Base-by-base conservation (phyloP, 1,140 invertebrate species). In the Goniozus legneri region DNA sequence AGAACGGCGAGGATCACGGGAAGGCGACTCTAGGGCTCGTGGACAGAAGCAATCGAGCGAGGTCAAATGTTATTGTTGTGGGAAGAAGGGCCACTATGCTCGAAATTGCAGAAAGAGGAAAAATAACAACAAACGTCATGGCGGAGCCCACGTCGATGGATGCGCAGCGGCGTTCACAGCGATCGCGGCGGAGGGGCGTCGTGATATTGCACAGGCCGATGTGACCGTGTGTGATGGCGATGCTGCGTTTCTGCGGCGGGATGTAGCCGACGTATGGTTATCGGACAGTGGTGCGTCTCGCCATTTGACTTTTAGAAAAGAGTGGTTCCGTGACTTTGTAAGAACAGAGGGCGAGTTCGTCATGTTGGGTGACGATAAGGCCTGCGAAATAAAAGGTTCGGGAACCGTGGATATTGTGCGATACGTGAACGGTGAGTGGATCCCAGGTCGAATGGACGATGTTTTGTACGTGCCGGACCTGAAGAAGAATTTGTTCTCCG, bases 401-500 rank as follows among this genome's bases (percentile, higher is more conserved):
- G 47, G 58, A 18, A 49, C 39, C 2, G 44, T 59, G n/a, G 13
- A 21, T 1, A 55, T 62, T 8, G 42, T 52, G 22, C 20, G n/a
- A 8, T 20, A 43, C 2, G 36, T 56, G 7, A 36, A 51, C 13
- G 41, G 39, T 15, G 10, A 34, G 31, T 62, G 55, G 52, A 12
- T 19, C 1, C 33, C 44, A 14, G 39, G 36, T 0, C 42, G 43
- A 18, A 13, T 52, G 0, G 43, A 54, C 21, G 43, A 59, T 47
- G 60, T 65, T 13, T 30, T 58, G 8, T 59, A 50, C 33, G 54
- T 61, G n/a, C 52, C 56, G 30, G 34, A 38, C 4, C 1, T 61
- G 1, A 40, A 13, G 10, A 56, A 52, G 14, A 64, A 67, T 51
- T 36, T 65, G 10, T 63, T 61, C 41, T 65, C 60, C 40, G 51